Conservation (phyloP, 2,888 invertebrate species). For the Polyommatus icarus region DNA sequence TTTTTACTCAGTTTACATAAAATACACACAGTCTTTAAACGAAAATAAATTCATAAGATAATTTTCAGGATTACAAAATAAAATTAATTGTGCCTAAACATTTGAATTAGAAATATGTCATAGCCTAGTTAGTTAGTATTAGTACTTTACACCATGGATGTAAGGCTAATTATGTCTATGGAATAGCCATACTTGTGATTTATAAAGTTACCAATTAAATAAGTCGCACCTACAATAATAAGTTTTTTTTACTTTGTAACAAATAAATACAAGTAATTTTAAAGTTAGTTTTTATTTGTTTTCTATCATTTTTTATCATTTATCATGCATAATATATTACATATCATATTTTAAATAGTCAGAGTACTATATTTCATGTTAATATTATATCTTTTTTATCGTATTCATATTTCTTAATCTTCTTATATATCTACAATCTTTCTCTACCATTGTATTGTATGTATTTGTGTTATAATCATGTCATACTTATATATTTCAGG, state of each 20-base stretch:
- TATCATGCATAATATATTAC: neutral
- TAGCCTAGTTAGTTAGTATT: neutral
- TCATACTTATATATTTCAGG: slow-evolving; percentile 33
- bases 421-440: neutral
- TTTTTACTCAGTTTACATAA: neutral
- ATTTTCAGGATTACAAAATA: neutral
- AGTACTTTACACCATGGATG: neutral
- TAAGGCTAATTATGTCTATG: slow-evolving; percentile 6
- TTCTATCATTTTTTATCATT: neutral
- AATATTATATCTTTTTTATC: neutral
- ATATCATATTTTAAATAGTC: neutral
- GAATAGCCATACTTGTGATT: slow-evolving; percentile 28
- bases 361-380: neutral
- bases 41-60: neutral
- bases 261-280: neutral
- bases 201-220: slow-evolving; percentile 15
- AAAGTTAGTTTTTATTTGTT: neutral
- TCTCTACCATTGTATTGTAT: slow-evolving; percentile 7
- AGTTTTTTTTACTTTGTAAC: slow-evolving; percentile 24
- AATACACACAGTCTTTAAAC: neutral
- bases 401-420: neutral
- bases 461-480: slow-evolving; percentile 31
- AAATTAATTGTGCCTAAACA: slow-evolving; percentile 18
- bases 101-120: slow-evolving; percentile 6
- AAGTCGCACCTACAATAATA: neutral